Evolutionary conservation across 2,888 invertebrate species (phyloP).

Genomic region (Lordiphosa fenestrarum): DNA sequence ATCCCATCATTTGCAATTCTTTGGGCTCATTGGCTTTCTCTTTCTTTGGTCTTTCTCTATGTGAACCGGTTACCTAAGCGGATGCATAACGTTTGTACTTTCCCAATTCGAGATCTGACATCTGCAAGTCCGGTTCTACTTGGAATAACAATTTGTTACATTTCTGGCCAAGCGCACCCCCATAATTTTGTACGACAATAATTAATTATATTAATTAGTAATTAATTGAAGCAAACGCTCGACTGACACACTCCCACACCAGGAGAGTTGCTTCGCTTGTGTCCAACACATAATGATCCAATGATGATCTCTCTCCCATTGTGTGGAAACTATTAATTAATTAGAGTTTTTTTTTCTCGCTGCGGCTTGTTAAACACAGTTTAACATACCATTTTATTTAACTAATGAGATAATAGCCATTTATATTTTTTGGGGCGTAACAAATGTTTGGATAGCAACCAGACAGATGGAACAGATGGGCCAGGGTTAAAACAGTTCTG

Average conservation of each 20-base stretch:
- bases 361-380: conserved; percentile 59
- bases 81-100: conserved; percentile 59
- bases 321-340: conserved; percentile 54
- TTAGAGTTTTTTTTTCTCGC: conserved; percentile 38
- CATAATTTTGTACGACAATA: conserved; percentile 35
- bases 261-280: conserved; percentile 18
- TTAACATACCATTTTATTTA: conserved; percentile 42
- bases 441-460: conserved; percentile 34
- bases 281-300: conserved; percentile 17
- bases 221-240: conserved; percentile 43
- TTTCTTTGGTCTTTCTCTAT: conserved; percentile 16
- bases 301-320: conserved; percentile 34
- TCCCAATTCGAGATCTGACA: conserved; percentile 48
- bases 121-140: conserved; percentile 56
- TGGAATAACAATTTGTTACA: conserved; percentile 40
- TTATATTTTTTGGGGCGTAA: conserved; percentile 46
- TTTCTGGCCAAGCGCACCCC: conserved; percentile 14
- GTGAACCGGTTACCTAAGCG: conserved; percentile 57
- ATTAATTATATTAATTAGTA: conserved; percentile 60
- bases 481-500: no score
- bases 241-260: conserved; percentile 23
- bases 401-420: conserved; percentile 60
- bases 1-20: not conserved
- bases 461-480: conserved; percentile 37
- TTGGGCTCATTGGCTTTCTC: conserved; percentile 29